Evolutionary conservation across 2,113 vertebrate genomes (phyloP).

Genomic region (Engystomops pustulosus): DNA sequence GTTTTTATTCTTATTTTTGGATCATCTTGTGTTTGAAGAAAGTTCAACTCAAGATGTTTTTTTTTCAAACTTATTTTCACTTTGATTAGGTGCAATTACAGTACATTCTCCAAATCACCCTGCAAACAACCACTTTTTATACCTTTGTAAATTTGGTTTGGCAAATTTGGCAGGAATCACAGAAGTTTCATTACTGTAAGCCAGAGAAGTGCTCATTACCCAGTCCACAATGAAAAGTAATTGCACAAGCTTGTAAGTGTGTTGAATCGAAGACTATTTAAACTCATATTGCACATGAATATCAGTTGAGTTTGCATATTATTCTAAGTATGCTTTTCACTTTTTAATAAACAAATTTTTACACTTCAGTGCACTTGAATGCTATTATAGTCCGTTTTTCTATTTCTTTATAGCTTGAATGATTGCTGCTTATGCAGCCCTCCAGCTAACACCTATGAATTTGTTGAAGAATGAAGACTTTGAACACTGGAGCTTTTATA

Average conservation of each 20-base stretch:
- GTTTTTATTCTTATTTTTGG: no score
- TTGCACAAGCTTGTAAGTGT: not conserved
- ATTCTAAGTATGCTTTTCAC: constrained; percentile 9
- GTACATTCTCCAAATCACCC: not conserved
- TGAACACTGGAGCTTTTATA: not conserved
- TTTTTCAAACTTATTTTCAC: no score
- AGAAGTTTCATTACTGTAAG: not conserved
- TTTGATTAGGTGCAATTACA: not conserved
- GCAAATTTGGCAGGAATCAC: not conserved
- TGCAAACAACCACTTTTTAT: not conserved
- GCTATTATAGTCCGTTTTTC: not conserved
- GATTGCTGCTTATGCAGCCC: constrained; percentile 34
- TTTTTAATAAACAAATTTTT: constrained; percentile 9
- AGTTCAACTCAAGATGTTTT: no score
- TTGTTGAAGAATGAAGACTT: constrained; percentile 6
- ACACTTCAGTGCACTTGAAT: constrained; percentile 15
- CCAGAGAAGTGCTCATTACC: not conserved
- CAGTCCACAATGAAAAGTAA: not conserved
- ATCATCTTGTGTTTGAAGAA: no score
- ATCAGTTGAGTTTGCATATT: constrained; percentile 12
- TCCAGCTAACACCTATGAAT: constrained; percentile 44
- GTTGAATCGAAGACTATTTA: not conserved
- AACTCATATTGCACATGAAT: not conserved
- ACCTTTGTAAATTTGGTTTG: not conserved
- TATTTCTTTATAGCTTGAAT: constrained; percentile 31